Conservation (phyloP, 2,113 vertebrate genomes). For the Nesogale talazaci region DNA sequence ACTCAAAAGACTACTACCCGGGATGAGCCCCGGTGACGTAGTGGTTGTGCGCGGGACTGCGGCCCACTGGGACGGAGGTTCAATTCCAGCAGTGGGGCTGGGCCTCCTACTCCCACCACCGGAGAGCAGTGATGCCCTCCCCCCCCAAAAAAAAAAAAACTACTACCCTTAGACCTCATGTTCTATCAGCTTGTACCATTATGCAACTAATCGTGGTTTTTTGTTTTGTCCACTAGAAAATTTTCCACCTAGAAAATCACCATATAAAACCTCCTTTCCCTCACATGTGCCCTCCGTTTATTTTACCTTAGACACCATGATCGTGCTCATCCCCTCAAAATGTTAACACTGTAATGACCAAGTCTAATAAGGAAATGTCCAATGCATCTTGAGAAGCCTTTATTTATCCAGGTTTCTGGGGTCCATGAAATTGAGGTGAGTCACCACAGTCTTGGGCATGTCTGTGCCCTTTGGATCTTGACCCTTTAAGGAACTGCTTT, state of each 20-base stretch:
- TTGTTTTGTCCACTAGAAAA: neutral
- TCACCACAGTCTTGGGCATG: neutral
- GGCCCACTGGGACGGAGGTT: too few relatives aligned
- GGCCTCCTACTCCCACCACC: too few relatives aligned
- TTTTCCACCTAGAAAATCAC: neutral
- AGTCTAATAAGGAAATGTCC: neutral
- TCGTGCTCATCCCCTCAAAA: neutral
- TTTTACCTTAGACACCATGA: neutral
- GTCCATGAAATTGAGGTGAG: neutral
- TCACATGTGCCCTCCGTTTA: neutral
- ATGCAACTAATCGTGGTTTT: neutral
- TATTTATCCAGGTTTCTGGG: neutral
- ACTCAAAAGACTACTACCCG: neutral
- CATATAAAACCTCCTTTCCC: slow-evolving; percentile 15
- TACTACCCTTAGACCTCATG: neutral
- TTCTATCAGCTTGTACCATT: neutral
- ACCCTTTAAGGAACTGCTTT: neutral
- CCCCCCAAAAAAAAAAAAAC: too few relatives aligned
- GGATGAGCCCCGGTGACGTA: too few relatives aligned
- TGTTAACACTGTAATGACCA: neutral
- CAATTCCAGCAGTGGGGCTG: too few relatives aligned
- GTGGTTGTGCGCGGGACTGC: too few relatives aligned
- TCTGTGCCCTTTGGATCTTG: neutral
- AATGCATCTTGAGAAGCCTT: neutral
- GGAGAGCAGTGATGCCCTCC: too few relatives aligned